Base-by-base conservation (phyloP, 2,797 vertebrate species). In the Acanthornis magna region DNA sequence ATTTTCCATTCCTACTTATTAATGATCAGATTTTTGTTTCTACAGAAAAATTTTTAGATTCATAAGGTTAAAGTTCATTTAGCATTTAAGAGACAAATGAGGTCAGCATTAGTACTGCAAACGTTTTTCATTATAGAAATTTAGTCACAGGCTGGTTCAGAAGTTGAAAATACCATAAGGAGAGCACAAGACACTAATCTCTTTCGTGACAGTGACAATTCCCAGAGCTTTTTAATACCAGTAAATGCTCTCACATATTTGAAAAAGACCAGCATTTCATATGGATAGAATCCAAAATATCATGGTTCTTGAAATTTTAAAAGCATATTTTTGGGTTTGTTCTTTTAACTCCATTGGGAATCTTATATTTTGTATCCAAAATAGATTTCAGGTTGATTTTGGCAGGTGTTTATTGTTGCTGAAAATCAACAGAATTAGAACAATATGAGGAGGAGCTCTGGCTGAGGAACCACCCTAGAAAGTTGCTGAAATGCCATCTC, bases 151-250 rank as follows among this genome's bases (percentile, higher is more conserved):
- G 8, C 89, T 96, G 74, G 92, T 96, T 97, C 94, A 97, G 95
- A 94, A 96, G 95, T 96, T 96, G 85, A 96, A 94, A 95, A 96
- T 88, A 92, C 79, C 95, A 63, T 85, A 61, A 91, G 55, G 30
- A 92, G 61, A 89, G 80, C 25, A 18, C 55, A 88, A 90, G 60
- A 81, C 87, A 81, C 82, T 96, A 93, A 96, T 96, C 92, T 96
- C 82, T 11, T 93, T 91, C 20, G 2, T 96, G 93, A 92, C 89
- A 95, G 89, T 94, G 95, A 96, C 87, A 96, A 84, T 92, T 94
- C 89, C 95, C 95, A 97, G 96, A 88, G 70, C 85, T 92, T 68
- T 91, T 85, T 84, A 78, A 88, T 91, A 88, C 57, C 58, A 87
- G 75, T 92, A 96, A 92, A 91, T 84, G 51, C 54, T 92, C 54